Base-by-base conservation (phyloP, 2,113 vertebrate species). In the Nettapus auritus region DNA sequence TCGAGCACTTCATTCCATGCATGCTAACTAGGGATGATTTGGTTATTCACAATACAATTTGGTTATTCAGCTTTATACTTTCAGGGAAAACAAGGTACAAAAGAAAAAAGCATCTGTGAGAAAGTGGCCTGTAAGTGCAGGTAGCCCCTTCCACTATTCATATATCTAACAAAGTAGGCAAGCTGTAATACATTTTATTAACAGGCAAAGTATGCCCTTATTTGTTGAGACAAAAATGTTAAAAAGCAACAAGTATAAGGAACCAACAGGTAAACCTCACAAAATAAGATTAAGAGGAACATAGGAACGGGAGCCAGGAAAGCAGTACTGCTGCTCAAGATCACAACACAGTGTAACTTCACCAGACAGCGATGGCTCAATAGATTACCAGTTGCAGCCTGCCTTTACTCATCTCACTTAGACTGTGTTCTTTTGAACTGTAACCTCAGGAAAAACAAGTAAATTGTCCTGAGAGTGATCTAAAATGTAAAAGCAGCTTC, bases 281-380 rank as follows among this genome's bases (percentile, higher is more conserved):
- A 74, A 57, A 88, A 87, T 73, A 93, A 90, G 87, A 87, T 92
- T 88, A 94, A 78, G 66, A 92, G 56, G 15, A 97, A 73, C 53
- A 69, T 2, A 21, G 22, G 53, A 76, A 78, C 52, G 66, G 64
- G 22, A 89, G 76, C 28, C 4, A 28, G 94, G 94, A 84, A 97
- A 96, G 92, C 82, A 94, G 97, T 0, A 0, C 26, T 23, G 92
- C 42, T 82, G 64, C 80, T 97, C 93, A 96, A 57, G 79, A 89
- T 69, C 38, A 60, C 92, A 94, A 97, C 96, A 98, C 97, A 97
- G 96, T 96, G 44, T 8, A 88, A 92, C 92, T 96, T 96, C 90
- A 87, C 64, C 57, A 50, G 62, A 96, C 69, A 59, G 40, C 5
- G 88, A 88, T 92, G 71, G 92, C 59, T 94, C 69, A 90, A 94